A percentile compares a stretch with the other conserved stretches of the same genome.
Evolutionary conservation across 64 coral and sea anemone species (phyloP).

Genomic region (Actinia tenebrosa): DNA sequence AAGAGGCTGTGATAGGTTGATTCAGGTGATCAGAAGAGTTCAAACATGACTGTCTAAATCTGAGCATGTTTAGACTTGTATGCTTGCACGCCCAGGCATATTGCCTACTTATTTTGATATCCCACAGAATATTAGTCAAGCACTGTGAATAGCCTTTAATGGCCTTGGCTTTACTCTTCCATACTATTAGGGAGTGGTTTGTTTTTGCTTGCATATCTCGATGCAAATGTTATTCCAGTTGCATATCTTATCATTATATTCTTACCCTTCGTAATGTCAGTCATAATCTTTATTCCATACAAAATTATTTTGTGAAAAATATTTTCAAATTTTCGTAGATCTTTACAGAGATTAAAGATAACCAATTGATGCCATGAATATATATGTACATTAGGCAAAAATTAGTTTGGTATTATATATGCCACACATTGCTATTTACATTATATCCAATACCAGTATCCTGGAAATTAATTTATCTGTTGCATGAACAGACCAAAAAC

Average conservation of each 20-base stretch:
- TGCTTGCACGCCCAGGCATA: not conserved
- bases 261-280: not conserved
- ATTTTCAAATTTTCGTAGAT: not conserved
- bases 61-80: not conserved
- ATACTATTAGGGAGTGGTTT: not conserved
- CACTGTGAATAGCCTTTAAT: not conserved
- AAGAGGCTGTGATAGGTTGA: not conserved
- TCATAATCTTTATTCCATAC: no score
- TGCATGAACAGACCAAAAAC: not conserved
- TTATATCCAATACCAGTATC: not conserved
- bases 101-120: not conserved
- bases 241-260: not conserved
- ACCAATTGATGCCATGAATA: not conserved
- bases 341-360: not conserved
- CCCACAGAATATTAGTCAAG: not conserved
- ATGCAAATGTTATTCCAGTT: not conserved
- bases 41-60: not conserved
- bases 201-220: not conserved
- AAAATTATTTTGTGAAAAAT: not conserved
- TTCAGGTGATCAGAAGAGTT: not conserved
- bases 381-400: not conserved
- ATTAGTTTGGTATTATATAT: not conserved
- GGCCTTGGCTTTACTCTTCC: not conserved
- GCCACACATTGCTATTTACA: not conserved
- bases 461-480: not conserved